Conservation (phyloP, 2,797 vertebrate genomes). For the Odontamblyopus lacepedii region DNA sequence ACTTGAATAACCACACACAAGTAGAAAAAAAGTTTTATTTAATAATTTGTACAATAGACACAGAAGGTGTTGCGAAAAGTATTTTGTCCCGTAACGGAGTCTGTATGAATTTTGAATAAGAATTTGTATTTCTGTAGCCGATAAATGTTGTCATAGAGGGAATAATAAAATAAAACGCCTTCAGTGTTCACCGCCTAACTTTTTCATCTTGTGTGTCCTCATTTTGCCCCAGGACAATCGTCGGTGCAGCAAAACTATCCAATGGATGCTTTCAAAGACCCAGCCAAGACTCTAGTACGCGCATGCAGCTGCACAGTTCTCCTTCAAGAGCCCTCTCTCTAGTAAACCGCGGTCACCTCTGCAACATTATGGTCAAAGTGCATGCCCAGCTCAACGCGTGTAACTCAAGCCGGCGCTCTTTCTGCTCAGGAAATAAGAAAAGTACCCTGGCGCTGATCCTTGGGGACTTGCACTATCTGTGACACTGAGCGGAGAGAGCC, state of each 20-base stretch:
- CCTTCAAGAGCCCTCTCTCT: slow-evolving; percentile 41
- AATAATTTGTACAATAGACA: neutral
- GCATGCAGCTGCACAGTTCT: slow-evolving; percentile 24
- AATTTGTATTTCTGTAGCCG: neutral
- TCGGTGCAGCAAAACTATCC: slow-evolving; percentile 32
- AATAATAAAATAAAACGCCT: neutral
- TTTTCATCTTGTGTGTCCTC: slow-evolving; percentile 25
- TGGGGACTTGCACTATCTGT: slow-evolving; percentile 41
- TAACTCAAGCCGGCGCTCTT: slow-evolving; percentile 46
- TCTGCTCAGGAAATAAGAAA: slow-evolving; percentile 49
- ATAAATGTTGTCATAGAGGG: neutral
- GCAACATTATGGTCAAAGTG: slow-evolving; percentile 68
- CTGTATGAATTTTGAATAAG: neutral
- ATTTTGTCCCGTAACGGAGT: neutral
- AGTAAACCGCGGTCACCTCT: slow-evolving; percentile 41
- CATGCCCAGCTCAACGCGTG: slow-evolving; percentile 38
- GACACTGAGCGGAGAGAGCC: slow-evolving; percentile 44
- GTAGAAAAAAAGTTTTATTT: neutral
- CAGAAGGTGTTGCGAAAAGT: neutral
- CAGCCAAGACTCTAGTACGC: slow-evolving; percentile 27
- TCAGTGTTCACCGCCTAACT: slow-evolving; percentile 22
- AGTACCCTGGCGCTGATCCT: slow-evolving; percentile 37
- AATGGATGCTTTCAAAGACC: slow-evolving; percentile 68
- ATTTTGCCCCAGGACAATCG: slow-evolving; percentile 51
- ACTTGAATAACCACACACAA: neutral